phyloP scores from a whole-genome alignment of 2,113 vertebrate genomes.

The Nycticryphes semicollaris region DNA sequence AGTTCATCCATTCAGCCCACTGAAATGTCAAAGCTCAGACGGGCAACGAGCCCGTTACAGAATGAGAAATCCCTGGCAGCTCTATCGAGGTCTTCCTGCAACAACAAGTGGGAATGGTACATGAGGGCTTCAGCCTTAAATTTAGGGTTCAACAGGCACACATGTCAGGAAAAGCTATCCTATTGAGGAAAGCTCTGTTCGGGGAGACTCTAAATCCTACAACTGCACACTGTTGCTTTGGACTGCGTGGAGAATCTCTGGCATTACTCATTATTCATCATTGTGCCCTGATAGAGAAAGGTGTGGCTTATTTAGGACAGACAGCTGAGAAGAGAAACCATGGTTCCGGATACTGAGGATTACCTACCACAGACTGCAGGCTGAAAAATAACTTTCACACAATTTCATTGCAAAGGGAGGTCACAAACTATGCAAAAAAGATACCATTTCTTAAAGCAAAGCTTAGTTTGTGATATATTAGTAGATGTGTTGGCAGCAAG shows the following conservation, averaged over 20 bases:
- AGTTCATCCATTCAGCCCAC: conserved; percentile 24
- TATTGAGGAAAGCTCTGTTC: neutral
- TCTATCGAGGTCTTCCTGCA: neutral
- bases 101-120: neutral
- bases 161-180: neutral
- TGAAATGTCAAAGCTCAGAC: conserved; percentile 60
- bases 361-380: neutral
- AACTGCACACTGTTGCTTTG: neutral
- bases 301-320: neutral
- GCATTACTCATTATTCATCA: neutral
- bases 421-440: neutral
- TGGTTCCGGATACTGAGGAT: neutral
- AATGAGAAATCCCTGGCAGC: conserved; percentile 5
- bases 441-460: neutral
- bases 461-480: neutral
- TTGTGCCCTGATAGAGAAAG: neutral
- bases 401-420: neutral
- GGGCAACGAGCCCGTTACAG: neutral
- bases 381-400: neutral
- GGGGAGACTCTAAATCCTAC: neutral
- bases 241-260: neutral
- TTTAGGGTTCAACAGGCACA: neutral
- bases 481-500: neutral
- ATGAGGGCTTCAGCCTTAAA: neutral
- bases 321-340: neutral